These are phyloP conservation scores for Mechanitis mazaeus DNA, from an alignment of 2,888 invertebrate species.

Conservation along the genomic window DNA sequence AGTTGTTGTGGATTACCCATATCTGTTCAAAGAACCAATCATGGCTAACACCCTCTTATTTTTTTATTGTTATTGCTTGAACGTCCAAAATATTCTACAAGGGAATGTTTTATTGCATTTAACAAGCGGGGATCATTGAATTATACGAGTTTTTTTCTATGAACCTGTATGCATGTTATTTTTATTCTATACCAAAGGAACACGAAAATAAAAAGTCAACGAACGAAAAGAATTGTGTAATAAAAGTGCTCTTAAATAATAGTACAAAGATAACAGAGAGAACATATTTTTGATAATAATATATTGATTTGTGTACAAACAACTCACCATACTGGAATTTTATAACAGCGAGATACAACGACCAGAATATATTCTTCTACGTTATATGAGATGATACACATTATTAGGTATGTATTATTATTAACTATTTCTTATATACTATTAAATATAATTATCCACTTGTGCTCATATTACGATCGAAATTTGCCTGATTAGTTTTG, in stretches of 20 bases:
- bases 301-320: conserved; percentile 17
- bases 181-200: conserved; percentile 50
- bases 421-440: too few relatives aligned
- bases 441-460: too few relatives aligned
- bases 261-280: conserved; percentile 32
- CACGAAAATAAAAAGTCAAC: conserved; percentile 36
- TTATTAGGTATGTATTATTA: conserved; percentile 54
- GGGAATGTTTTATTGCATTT: conserved; percentile 24
- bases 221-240: conserved; percentile 32
- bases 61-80: conserved; percentile 16
- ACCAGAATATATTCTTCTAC: conserved; percentile 41
- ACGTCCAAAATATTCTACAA: conserved; percentile 24
- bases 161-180: conserved; percentile 38
- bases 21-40: conserved; percentile 10
- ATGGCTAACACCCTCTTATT: conserved; percentile 31
- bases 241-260: conserved; percentile 55
- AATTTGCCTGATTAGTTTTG: too few relatives aligned
- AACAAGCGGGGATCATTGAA: conserved; percentile 20
- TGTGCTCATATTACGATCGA: too few relatives aligned
- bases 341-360: conserved; percentile 11
- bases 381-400: conserved; percentile 63
- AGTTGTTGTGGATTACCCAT: not conserved
- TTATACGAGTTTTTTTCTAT: conserved; percentile 29
- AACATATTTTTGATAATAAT: conserved; percentile 19
- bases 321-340: conserved; percentile 11